These are phyloP conservation scores for Rhorus exstirpatorius DNA, from an alignment of 2,888 invertebrate genomes.

Conservation along the genomic window DNA sequence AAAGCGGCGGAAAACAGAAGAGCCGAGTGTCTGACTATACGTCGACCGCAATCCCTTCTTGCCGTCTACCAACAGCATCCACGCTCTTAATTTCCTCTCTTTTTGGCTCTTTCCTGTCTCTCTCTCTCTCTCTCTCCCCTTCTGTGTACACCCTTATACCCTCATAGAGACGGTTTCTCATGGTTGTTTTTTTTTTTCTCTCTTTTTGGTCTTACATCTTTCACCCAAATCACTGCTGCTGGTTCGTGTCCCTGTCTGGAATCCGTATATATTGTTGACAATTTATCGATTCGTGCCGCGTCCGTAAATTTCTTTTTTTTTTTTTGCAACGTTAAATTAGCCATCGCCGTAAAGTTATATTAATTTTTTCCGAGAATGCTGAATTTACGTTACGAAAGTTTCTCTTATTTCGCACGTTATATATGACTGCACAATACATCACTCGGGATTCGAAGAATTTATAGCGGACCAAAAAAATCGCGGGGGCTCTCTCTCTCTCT, in stretches of 20 bases:
- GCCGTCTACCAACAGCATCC: constrained; percentile 41
- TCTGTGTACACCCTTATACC: too few species aligned
- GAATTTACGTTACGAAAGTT: constrained; percentile 2
- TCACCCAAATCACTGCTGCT: too few species aligned
- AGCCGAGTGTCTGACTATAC: constrained; percentile 52
- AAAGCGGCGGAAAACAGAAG: constrained; percentile 24
- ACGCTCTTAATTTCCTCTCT: constrained; percentile 41
- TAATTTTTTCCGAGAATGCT: too few species aligned
- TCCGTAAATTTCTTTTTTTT: neutral
- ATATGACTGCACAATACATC: neutral
- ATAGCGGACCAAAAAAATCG: constrained; percentile 20
- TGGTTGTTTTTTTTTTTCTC: neutral
- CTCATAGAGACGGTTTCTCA: neutral
- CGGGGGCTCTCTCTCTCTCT: too few species aligned
- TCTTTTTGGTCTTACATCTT: too few species aligned
- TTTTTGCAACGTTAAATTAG: constrained; percentile 1
- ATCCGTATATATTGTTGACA: too few species aligned
- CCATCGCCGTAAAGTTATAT: too few species aligned
- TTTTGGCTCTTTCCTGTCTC: constrained; percentile 11
- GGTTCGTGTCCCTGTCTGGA: too few species aligned
- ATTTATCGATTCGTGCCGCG: neutral
- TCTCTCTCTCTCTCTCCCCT: too few species aligned
- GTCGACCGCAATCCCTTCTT: constrained; percentile 64
- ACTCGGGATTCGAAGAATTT: constrained; percentile 26
- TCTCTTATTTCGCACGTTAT: constrained; percentile 15